Conservation (phyloP, 92 coral and sea anemone species). For the Diadumene lineata region DNA sequence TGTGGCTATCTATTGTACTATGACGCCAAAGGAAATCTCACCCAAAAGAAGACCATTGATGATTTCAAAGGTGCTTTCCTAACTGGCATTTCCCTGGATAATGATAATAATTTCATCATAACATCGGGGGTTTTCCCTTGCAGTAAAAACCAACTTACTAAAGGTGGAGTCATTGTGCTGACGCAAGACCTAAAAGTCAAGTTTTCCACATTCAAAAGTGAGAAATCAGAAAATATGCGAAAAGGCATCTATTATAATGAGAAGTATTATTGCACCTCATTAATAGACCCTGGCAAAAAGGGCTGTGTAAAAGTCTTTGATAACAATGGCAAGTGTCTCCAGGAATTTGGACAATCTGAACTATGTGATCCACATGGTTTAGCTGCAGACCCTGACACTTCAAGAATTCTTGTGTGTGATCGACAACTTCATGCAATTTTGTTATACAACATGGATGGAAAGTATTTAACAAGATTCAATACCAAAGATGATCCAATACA, state of each 20-base stretch:
- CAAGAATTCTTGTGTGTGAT: constrained; percentile 44
- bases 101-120: constrained; percentile 33
- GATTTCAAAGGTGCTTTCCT: constrained; percentile 29
- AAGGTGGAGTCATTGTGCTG: constrained; percentile 42
- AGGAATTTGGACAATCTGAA: constrained; percentile 49
- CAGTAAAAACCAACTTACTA: constrained; percentile 8
- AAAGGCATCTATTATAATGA: constrained; percentile 36
- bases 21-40: constrained; percentile 26
- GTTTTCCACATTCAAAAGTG: constrained; percentile 42
- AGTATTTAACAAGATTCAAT: constrained; percentile 36
- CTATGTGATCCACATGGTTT: constrained; percentile 31
- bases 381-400: neutral
- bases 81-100: constrained; percentile 34
- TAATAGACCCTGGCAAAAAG: constrained; percentile 39
- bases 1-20: constrained; percentile 22
- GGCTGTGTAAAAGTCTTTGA: constrained; percentile 48
- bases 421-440: constrained; percentile 41
- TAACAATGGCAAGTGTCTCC: constrained; percentile 34
- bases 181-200: constrained; percentile 29
- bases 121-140: constrained; percentile 46
- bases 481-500: constrained; percentile 51
- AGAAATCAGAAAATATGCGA: constrained; percentile 23
- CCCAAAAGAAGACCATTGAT: constrained; percentile 18
- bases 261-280: constrained; percentile 32
- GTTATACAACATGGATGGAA: constrained; percentile 43